Base-by-base conservation (phyloP, 2,113 vertebrate genomes). In the Tyto alba region DNA sequence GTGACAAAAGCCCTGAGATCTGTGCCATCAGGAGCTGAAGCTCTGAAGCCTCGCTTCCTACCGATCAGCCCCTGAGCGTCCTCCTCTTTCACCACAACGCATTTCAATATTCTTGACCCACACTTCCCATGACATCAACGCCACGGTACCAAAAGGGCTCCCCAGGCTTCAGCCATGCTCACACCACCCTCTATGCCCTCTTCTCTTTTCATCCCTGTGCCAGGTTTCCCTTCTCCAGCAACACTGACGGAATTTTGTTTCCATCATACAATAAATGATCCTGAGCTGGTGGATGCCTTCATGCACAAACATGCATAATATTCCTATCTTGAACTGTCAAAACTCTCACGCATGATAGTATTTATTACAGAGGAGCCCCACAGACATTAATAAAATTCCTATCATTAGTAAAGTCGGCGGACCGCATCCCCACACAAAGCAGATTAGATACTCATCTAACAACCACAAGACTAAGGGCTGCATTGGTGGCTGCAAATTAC, bases 21-120 rank as follows among this genome's bases (percentile, higher is more conserved):
- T 30, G 16, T 34, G 52, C 53, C 26, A 4, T 3, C 34, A 30
- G 59, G 25, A 82, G 75, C 5, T 10, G 40, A 34, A 73, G 57
- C 32, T 66, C 48, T 4, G 0, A n/a, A 47, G 23, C 40, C 75
- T 17, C 7, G 2, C 57, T 41, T 71, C 62, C 34, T n/a, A 25
- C 55, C 41, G 64, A 41, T 27, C 32, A 57, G 23, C 72, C 7
- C 16, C 52, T n/a, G 20, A 0, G 0, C 1, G 0, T 83, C 66
- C n/a, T 84, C 57, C 38, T 68, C 57, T 25, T 43, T 59, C 50
- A 71, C 27, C 38, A 64, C 68, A 43, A 9, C 56, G 45, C 21
- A 11, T 5, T 26, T 10, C 40, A 8, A 6, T 16, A 5, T 26
- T 43, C 36, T 2, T 18, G 41, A 18, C 75, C 52, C 66, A 22